A percentile compares a stretch with the other conserved stretches of the same genome.
Conservation (phyloP, 2,797 vertebrate genomes). For the Sebastes iracundus region DNA sequence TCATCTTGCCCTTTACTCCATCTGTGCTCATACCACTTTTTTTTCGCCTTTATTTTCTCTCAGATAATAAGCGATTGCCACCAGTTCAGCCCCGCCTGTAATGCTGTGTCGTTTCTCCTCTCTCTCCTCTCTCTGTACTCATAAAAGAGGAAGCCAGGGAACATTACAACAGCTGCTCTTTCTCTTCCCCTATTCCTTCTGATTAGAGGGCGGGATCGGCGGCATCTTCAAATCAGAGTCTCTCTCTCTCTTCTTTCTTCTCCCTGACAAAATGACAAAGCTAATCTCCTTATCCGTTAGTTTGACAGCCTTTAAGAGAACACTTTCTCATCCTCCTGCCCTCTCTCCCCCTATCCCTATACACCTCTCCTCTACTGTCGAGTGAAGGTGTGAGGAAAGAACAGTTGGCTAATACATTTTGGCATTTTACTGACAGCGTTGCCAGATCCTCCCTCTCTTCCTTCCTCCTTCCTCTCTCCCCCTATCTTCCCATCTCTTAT, state of each 20-base stretch:
- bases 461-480: slow-evolving; percentile 7
- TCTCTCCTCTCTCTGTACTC: slow-evolving; percentile 15
- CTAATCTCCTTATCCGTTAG: slow-evolving; percentile 68
- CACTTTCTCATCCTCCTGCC: slow-evolving; percentile 26
- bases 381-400: slow-evolving; percentile 44
- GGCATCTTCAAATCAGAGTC: slow-evolving; percentile 65
- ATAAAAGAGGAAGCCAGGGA: slow-evolving; percentile 29
- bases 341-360: slow-evolving; percentile 7
- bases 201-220: slow-evolving; percentile 38
- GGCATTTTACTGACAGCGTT: slow-evolving; percentile 45
- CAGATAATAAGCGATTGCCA: slow-evolving; percentile 43
- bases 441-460: slow-evolving; percentile 2
- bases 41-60: not conserved
- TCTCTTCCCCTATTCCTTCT: slow-evolving; percentile 21
- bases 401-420: slow-evolving; percentile 42
- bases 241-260: slow-evolving; percentile 47
- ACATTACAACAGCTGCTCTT: slow-evolving; percentile 28
- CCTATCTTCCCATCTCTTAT: slow-evolving; percentile 7
- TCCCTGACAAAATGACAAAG: slow-evolving; percentile 67
- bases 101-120: not conserved
- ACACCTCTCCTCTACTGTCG: slow-evolving; percentile 46
- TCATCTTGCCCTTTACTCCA: slow-evolving; percentile 19
- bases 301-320: slow-evolving; percentile 64
- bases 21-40: slow-evolving; percentile 2
- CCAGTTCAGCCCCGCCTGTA: slow-evolving; percentile 26